phyloP scores from a whole-genome alignment of 2,113 vertebrate genomes.

The Lipotes vexillifer region DNA sequence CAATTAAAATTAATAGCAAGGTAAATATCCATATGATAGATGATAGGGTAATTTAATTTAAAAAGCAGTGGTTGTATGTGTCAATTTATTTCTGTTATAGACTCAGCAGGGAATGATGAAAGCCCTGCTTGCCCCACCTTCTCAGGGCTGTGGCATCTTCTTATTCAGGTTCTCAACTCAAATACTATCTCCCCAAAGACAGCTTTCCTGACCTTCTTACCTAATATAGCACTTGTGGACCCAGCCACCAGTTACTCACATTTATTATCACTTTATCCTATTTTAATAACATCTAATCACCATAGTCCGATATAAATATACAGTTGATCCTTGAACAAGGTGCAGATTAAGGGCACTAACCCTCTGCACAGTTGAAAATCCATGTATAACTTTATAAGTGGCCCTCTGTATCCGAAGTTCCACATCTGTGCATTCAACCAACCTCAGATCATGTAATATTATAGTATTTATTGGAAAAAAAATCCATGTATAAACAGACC shows the following conservation, averaged over 20 bases:
- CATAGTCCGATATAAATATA: not conserved
- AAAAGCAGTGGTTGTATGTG: not conserved
- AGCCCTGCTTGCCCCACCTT: not conserved
- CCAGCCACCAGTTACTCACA: not conserved
- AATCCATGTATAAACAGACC: not conserved
- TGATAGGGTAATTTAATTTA: not conserved
- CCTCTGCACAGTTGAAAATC: not conserved
- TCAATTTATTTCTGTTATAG: not conserved
- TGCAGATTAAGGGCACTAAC: not conserved
- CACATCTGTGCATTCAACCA: not conserved
- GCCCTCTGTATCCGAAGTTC: not conserved
- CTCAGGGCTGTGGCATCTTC: not conserved
- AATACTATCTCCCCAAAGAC: not conserved
- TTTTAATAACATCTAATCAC: not conserved
- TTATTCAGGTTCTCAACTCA: not conserved
- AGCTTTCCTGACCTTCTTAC: not conserved
- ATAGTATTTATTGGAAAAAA: not conserved
- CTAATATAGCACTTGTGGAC: not conserved
- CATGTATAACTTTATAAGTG: not conserved
- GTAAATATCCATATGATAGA: not conserved
- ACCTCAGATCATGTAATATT: not conserved
- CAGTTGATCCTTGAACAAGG: not conserved
- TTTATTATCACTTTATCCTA: not conserved
- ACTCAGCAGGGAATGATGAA: not conserved
- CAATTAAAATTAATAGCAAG: not conserved